Evolutionary conservation across 1,140 invertebrate genomes (phyloP), one percentile per base, ranked within the genome.

Genomic region (Macrobrachium rosenbergii): DNA sequence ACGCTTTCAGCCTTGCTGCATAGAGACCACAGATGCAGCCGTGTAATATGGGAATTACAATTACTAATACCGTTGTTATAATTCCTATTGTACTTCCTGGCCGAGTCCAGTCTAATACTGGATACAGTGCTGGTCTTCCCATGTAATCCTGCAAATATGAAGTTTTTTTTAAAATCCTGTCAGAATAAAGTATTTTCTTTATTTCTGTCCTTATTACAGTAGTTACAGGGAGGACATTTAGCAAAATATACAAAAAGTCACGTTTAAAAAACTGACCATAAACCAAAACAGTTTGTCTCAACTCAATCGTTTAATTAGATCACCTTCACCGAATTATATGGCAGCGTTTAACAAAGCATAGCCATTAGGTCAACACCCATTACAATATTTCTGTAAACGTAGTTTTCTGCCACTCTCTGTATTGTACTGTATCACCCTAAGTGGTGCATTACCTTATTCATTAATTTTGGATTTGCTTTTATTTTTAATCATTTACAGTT

Each of bases 71-170:
- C 6, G 62, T 59, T n/a, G 63, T 17, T 73, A 88, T 83, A 17
- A 88, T 88, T 37, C 72, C 80, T 19, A 88, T 67, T 11, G 86
- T 88, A 37, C n/a, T 77, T 45, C 86, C 86, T 21, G 86, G 86
- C 43, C 59, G 80, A 12, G 86, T 88, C 86, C 86, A 88, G 21
- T 88, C 86, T 59, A 88, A 43, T 21, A 78, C 23, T 14, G 86
- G 86, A 60, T 88, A 88, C 37, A 88, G 64, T 17, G 86, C 86
- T 59, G 80, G 37, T 21, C 86, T 69, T 8, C 86, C 86, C 43
- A 67, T 2, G 52, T 88, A 82, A 62, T 88, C 86, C 86, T 88
- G 80, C 37, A 63, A 59, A 64, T 43, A 76, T 60, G 23, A 37
- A 17, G 11, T 77, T 77, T 23, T 6, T 77, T 77, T 23, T 6